Conservation (phyloP, 2,888 invertebrate genomes). For the Acrobasis repandana region DNA sequence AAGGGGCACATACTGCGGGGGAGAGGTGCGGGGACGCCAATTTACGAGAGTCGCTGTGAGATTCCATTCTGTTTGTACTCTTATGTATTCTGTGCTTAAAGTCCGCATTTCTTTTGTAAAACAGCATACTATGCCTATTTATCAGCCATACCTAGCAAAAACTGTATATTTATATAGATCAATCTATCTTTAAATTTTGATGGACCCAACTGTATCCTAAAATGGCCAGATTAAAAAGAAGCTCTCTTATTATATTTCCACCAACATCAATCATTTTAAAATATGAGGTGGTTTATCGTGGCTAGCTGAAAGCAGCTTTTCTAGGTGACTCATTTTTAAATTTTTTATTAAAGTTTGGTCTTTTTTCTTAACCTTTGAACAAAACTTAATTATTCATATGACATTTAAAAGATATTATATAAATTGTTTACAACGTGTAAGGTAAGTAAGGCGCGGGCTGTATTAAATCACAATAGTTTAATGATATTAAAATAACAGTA, state of each 20-base stretch:
- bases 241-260: not conserved
- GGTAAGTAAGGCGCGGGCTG: too few relatives aligned
- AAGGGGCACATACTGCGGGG: too few relatives aligned
- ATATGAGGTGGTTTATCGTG: not conserved
- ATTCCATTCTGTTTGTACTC: too few relatives aligned
- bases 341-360: not conserved
- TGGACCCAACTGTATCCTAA: not conserved
- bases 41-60: too few relatives aligned
- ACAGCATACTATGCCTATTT: too few relatives aligned
- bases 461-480: too few relatives aligned
- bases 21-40: too few relatives aligned
- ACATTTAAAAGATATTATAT: not conserved
- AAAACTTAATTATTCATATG: not conserved
- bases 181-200: not conserved
- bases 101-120: too few relatives aligned
- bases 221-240: not conserved
- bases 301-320: not conserved
- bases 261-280: not conserved
- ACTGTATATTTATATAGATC: not conserved
- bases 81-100: too few relatives aligned
- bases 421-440: too few relatives aligned
- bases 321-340: not conserved
- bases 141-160: too few relatives aligned
- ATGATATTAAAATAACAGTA: too few relatives aligned
- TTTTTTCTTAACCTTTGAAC: not conserved